Conservation (phyloP, 2,888 invertebrate genomes). For the Mechanitis mazaeus region DNA sequence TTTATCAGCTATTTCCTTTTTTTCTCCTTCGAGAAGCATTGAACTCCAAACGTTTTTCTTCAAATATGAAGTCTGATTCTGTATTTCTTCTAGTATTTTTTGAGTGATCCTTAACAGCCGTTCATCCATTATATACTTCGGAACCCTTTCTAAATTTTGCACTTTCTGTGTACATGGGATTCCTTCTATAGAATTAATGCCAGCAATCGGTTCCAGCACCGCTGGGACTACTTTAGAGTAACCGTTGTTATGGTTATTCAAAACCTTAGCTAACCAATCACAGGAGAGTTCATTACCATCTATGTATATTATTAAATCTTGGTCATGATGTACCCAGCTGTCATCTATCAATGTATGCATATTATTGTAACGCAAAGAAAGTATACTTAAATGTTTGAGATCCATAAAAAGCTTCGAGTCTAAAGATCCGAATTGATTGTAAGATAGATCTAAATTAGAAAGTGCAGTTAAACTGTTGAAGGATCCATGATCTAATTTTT, state of each 20-base stretch:
- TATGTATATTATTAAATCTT: slow-evolving; percentile 46
- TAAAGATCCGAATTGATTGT: slow-evolving; percentile 45
- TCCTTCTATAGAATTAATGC: slow-evolving; percentile 49
- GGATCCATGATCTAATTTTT: slow-evolving; percentile 48
- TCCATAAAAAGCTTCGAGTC: slow-evolving; percentile 58
- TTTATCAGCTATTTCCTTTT: slow-evolving; percentile 7
- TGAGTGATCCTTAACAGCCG: slow-evolving; percentile 52
- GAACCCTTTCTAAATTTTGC: slow-evolving; percentile 19
- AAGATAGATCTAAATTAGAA: slow-evolving; percentile 40
- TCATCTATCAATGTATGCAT: slow-evolving; percentile 47
- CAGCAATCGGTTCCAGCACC: slow-evolving; percentile 31
- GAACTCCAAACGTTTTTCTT: slow-evolving; percentile 38
- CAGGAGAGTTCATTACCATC: slow-evolving; percentile 60
- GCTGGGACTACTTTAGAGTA: slow-evolving; percentile 55
- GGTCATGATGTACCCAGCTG: slow-evolving; percentile 52
- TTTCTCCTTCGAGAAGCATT: slow-evolving; percentile 33
- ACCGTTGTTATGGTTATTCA: slow-evolving; percentile 55
- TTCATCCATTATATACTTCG: slow-evolving; percentile 42
- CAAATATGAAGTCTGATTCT: slow-evolving; percentile 53
- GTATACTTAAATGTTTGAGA: slow-evolving; percentile 44
- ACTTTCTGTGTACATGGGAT: slow-evolving; percentile 49
- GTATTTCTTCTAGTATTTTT: slow-evolving; percentile 58
- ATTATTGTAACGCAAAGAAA: slow-evolving; percentile 51
- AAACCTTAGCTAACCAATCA: slow-evolving; percentile 52
- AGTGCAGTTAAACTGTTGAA: slow-evolving; percentile 50